A percentile compares a stretch with the other conserved stretches of the same genome.
Conservation (phyloP, 2,113 vertebrate species). For the Steatornis caripensis region DNA sequence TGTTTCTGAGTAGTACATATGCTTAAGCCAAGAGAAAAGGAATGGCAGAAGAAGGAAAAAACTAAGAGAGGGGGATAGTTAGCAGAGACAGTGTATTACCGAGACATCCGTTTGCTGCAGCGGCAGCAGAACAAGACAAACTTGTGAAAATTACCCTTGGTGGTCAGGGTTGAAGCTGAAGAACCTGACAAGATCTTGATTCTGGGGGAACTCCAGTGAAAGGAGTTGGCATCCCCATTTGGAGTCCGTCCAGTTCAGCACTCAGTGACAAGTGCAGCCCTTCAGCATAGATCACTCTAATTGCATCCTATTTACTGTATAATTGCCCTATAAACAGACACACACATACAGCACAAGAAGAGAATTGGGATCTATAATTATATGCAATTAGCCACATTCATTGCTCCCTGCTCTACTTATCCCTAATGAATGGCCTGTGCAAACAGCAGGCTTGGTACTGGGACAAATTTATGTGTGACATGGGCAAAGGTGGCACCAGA, state of each 20-base stretch:
- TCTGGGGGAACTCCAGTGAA: not conserved
- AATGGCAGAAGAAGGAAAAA: not conserved
- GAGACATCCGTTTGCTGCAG: not conserved
- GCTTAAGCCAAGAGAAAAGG: not conserved
- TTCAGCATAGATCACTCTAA: conserved; percentile 44
- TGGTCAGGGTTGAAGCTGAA: not conserved
- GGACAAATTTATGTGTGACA: not conserved
- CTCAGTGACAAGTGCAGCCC: not conserved
- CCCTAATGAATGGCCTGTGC: conserved; percentile 53
- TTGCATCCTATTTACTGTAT: conserved; percentile 46
- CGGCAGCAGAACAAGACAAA: not conserved
- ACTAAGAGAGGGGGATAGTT: not conserved
- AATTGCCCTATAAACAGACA: conserved; percentile 66
- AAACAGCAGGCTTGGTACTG: conserved; percentile 33
- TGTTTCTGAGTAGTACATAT: not conserved
- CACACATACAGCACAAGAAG: conserved; percentile 48
- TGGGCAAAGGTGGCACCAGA: not conserved
- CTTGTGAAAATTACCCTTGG: not conserved
- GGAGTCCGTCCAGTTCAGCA: conserved; percentile 5
- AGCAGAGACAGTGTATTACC: not conserved
- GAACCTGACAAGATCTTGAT: not conserved
- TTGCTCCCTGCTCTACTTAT: conserved; percentile 56
- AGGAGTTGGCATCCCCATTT: not conserved
- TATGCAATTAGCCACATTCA: conserved; percentile 56
- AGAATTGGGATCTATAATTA: conserved; percentile 51